phyloP scores from a whole-genome alignment of 37 sponge, comb jelly and placozoan species.

The Hormiphora californensis region DNA sequence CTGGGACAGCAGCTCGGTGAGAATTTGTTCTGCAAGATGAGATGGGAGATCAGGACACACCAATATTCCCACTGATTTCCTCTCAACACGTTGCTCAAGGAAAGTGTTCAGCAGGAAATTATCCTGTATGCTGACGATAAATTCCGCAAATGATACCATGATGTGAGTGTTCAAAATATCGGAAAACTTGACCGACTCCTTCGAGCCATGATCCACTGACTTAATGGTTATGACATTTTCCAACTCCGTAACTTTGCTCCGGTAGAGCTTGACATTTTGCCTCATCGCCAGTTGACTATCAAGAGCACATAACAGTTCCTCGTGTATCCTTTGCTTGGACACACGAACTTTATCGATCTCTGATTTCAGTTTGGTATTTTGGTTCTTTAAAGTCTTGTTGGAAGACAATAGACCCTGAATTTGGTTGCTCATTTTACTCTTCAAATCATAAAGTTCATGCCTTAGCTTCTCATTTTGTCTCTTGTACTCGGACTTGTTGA shows the following conservation, averaged over 20 bases:
- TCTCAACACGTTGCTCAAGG: too few relatives aligned
- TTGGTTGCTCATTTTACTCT: slow-evolving; percentile 16
- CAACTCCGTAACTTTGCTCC: background rate
- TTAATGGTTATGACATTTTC: slow-evolving; percentile 13
- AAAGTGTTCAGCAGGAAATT: too few relatives aligned
- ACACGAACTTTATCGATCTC: slow-evolving; percentile 6
- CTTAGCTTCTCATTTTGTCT: slow-evolving; percentile 28
- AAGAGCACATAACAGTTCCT: slow-evolving; percentile 23
- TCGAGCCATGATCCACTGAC: background rate
- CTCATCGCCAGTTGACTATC: slow-evolving; percentile 39
- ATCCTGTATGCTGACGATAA: background rate
- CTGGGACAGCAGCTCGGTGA: background rate
- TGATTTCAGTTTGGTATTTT: slow-evolving; percentile 1
- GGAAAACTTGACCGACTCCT: too few relatives aligned
- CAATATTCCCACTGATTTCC: too few relatives aligned
- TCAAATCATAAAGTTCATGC: slow-evolving; percentile 39
- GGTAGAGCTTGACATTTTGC: slow-evolving; percentile 32
- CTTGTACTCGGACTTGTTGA: slow-evolving; percentile 49
- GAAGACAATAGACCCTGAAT: slow-evolving; percentile 30
- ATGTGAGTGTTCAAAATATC: slow-evolving; percentile 20
- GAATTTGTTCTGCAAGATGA: background rate
- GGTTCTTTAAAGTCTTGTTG: slow-evolving; percentile 17
- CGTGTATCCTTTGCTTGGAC: background rate
- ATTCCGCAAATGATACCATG: background rate
- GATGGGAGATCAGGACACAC: too few relatives aligned